A percentile compares a stretch with the other conserved stretches of the same genome.
These are phyloP conservation scores for Pocillopora grandis DNA, from an alignment of 92 coral and sea anemone species.

Conservation along the genomic window DNA sequence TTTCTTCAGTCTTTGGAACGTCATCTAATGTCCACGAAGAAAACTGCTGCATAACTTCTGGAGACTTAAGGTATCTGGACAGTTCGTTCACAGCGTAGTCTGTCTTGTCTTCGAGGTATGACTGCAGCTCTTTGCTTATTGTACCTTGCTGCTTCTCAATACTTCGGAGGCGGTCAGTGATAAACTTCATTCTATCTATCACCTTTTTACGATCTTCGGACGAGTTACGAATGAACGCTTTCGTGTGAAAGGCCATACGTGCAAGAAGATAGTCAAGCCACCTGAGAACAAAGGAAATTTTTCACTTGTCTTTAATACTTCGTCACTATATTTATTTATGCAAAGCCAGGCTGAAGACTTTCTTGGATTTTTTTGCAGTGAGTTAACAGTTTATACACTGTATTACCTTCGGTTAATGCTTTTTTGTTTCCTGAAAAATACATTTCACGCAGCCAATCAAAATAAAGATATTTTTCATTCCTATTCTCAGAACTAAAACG, in stretches of 20 bases:
- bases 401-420: background rate
- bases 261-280: conserved; percentile 41
- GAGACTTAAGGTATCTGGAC: conserved; percentile 9
- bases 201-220: conserved; percentile 20
- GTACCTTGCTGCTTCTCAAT: conserved; percentile 7
- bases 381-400: no score
- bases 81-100: background rate
- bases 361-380: no score
- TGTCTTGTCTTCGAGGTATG: background rate
- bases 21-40: conserved; percentile 38
- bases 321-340: background rate
- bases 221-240: conserved; percentile 34
- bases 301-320: background rate
- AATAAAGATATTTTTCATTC: no score
- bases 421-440: no score
- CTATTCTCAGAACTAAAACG: no score
- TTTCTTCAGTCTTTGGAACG: conserved; percentile 15
- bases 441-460: no score
- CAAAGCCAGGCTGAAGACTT: no score
- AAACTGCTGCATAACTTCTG: conserved; percentile 8
- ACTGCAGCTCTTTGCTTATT: conserved; percentile 4
- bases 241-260: conserved; percentile 21
- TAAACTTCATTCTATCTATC: background rate
- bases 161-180: background rate
- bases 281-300: conserved; percentile 2